Evolutionary conservation across 2,797 vertebrate species (phyloP), one percentile per base, ranked within the genome.

Genomic region (Hyperoplus immaculatus): DNA sequence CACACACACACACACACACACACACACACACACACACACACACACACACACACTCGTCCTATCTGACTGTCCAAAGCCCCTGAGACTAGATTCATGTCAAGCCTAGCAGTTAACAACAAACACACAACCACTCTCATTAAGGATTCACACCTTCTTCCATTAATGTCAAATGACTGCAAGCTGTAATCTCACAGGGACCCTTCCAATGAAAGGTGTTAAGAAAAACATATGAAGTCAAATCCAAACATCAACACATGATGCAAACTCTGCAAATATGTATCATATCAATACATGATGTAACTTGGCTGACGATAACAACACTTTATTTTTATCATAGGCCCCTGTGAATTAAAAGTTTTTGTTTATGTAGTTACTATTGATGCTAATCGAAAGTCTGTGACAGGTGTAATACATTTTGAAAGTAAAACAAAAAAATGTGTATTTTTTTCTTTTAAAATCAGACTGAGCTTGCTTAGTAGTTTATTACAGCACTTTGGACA

Each of bases 141-240:
- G 18, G 13, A 60, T 73, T 83, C 75, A 77, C 81, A 77, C 78
- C 75, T 87, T 4, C 5, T 47, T 47, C 21, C 5, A 1, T 61
- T 57, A 13, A 60, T 29, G 56, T 51, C 58, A 59, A 51, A 49
- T 10, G 12, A 45, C 6, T 46, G 14, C 42, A 50, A 61, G 12
- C 38, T 13, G 5, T 15, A 6, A 14, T 54, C 72, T 65, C 85
- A 47, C 55, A 38, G 79, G 82, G 29, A 36, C 21, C 10, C 0
- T 3, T 65, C 59, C 77, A 84, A 80, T 87, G 73, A 84, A 16
- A 84, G 66, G 85, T 87, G 85, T 77, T 36, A 77, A 68, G 57
- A 56, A 68, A 71, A 71, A 77, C 76, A 65, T 36, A 29, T 29
- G 29, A 29, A 29, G 29, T 14, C 41, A 10, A 47, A 16, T 16